Conservation (phyloP, 2,888 invertebrate species). For the Galeruca laticollis region DNA sequence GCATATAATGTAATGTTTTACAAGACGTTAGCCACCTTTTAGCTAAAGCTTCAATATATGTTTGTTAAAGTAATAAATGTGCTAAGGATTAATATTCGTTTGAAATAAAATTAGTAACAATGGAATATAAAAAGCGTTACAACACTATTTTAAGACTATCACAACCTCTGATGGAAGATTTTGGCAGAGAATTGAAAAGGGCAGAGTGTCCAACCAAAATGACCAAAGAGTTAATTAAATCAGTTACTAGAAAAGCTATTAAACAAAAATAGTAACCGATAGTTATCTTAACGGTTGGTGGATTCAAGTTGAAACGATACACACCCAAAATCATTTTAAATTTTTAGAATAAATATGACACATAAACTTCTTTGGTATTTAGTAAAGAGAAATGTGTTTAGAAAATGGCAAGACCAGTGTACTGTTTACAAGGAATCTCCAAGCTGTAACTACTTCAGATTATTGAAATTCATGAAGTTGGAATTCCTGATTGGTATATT, state of each 20-base stretch:
- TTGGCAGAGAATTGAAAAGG: conserved; percentile 62
- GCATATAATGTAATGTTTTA: too few relatives aligned
- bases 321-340: conserved; percentile 34
- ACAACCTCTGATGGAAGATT: conserved; percentile 68
- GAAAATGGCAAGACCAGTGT: conserved; percentile 55
- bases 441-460: not conserved
- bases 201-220: conserved; percentile 33
- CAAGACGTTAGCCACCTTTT: not conserved
- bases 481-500: too few relatives aligned
- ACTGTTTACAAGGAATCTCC: conserved; percentile 36
- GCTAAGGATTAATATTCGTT: conserved; percentile 4
- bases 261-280: not conserved
- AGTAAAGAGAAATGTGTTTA: conserved; percentile 53
- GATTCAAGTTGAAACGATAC: conserved; percentile 12
- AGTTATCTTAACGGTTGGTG: conserved; percentile 29
- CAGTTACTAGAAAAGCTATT: not conserved
- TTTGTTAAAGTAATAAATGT: conserved; percentile 5
- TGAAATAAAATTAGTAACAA: conserved; percentile 33
- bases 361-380: conserved; percentile 65
- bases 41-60: not conserved
- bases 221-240: conserved; percentile 15
- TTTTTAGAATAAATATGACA: conserved; percentile 60
- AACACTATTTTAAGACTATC: conserved; percentile 62
- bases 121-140: conserved; percentile 55
- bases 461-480: not conserved